These are phyloP conservation scores for Galagoides demidoff DNA, from an alignment of 2,797 vertebrate species.

Conservation along the genomic window DNA sequence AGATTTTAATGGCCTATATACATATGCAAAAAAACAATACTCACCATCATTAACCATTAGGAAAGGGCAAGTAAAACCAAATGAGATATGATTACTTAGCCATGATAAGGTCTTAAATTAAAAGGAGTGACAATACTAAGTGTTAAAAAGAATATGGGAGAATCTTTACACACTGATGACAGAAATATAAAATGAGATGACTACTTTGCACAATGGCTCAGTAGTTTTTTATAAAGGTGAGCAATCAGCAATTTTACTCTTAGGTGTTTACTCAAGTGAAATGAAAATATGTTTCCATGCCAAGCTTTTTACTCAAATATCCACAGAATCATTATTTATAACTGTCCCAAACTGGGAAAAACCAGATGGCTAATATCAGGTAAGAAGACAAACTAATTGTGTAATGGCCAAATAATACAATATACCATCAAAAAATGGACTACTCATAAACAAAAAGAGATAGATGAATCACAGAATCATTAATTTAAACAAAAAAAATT, in stretches of 20 bases:
- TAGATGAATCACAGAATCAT: not conserved
- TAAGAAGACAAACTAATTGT: not conserved
- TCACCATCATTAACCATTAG: not conserved
- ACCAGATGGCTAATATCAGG: not conserved
- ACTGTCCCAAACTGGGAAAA: not conserved
- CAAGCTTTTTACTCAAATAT: not conserved
- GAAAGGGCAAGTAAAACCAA: conserved; percentile 7
- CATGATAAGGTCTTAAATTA: not conserved
- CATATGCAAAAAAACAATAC: not conserved
- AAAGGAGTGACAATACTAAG: not conserved
- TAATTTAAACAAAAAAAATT: not conserved
- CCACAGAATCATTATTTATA: not conserved
- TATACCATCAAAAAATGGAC: not conserved
- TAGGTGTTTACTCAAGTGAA: not conserved
- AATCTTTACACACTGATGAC: not conserved
- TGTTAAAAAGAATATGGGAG: not conserved
- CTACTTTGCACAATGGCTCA: not conserved
- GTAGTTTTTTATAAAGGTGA: not conserved
- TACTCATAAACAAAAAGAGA: not conserved
- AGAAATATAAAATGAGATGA: not conserved
- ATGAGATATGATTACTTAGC: not conserved
- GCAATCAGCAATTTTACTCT: not conserved
- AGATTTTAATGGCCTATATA: not conserved
- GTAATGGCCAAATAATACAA: not conserved
- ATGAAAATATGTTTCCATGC: not conserved